phyloP scores from a whole-genome alignment of 1,140 invertebrate genomes.

The Rhynchophorus ferrugineus region DNA sequence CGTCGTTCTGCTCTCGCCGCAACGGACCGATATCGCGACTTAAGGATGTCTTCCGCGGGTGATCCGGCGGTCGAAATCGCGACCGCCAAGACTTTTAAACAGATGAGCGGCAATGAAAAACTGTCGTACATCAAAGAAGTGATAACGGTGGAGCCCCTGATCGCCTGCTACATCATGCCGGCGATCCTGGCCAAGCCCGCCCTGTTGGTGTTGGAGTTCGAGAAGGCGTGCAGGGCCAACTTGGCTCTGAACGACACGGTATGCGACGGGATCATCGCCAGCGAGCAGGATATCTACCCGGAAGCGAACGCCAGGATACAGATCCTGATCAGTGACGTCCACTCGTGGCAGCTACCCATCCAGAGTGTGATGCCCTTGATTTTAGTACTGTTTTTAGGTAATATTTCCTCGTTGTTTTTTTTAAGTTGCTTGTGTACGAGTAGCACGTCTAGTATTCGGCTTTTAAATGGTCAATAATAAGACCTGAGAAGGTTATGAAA shows the following conservation, averaged over 20 bases:
- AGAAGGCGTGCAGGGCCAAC: conserved; percentile 36
- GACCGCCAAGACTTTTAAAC: conserved; percentile 25
- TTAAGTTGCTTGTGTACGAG: too few relatives aligned
- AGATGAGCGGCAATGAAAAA: conserved; percentile 25
- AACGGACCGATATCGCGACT: background rate
- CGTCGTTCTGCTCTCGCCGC: too few relatives aligned
- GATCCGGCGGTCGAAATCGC: conserved; percentile 34
- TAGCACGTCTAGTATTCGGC: too few relatives aligned
- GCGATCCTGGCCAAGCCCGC: conserved; percentile 29
- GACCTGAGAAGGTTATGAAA: too few relatives aligned
- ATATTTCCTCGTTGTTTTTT: too few relatives aligned
- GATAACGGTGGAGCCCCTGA: conserved; percentile 37
- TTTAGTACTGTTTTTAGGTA: conserved; percentile 49
- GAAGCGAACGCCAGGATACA: conserved; percentile 33
- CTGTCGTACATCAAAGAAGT: conserved; percentile 29
- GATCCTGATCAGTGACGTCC: conserved; percentile 34
- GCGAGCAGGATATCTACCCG: conserved; percentile 27
- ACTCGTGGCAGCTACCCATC: conserved; percentile 38
- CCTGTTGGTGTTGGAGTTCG: conserved; percentile 29
- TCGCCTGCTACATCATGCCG: conserved; percentile 31
- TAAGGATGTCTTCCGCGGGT: conserved; percentile 32
- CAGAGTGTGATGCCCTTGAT: conserved; percentile 45
- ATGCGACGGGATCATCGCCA: conserved; percentile 44
- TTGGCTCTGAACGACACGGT: conserved; percentile 30
- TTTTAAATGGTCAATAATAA: too few relatives aligned